These are phyloP conservation scores for Yponomeuta evonymella DNA, from an alignment of 2,888 invertebrate genomes.

Conservation along the genomic window DNA sequence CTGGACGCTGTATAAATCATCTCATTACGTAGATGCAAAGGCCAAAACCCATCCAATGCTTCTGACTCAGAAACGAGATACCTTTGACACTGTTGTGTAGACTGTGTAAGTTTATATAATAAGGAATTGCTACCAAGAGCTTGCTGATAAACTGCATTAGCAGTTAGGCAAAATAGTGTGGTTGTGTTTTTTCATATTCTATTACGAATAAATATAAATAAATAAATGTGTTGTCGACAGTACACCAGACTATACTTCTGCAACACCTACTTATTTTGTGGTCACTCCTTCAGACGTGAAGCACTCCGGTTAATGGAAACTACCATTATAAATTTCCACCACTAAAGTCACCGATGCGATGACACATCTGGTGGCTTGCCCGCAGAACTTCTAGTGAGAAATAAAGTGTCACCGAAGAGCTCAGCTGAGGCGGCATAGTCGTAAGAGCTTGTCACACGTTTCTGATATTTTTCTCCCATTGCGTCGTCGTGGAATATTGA, in stretches of 20 bases:
- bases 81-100: no score
- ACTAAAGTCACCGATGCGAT: constrained; percentile 26
- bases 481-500: neutral
- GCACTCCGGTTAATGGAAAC: constrained; percentile 65
- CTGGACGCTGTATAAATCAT: no score
- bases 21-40: no score
- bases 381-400: neutral
- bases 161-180: no score
- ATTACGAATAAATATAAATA: no score
- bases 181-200: no score
- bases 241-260: neutral
- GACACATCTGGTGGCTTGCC: neutral
- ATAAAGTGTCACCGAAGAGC: constrained; percentile 25
- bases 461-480: neutral
- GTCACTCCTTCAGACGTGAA: constrained; percentile 20
- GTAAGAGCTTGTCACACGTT: constrained; percentile 44
- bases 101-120: no score
- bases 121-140: no score
- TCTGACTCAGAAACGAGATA: no score
- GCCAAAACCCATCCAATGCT: no score
- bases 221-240: no score
- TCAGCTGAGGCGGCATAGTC: neutral
- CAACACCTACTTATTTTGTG: neutral
- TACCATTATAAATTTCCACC: constrained; percentile 66
- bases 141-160: no score